Evolutionary conservation across 2,113 vertebrate genomes (phyloP).

Genomic region (Nycticorax nycticorax): DNA sequence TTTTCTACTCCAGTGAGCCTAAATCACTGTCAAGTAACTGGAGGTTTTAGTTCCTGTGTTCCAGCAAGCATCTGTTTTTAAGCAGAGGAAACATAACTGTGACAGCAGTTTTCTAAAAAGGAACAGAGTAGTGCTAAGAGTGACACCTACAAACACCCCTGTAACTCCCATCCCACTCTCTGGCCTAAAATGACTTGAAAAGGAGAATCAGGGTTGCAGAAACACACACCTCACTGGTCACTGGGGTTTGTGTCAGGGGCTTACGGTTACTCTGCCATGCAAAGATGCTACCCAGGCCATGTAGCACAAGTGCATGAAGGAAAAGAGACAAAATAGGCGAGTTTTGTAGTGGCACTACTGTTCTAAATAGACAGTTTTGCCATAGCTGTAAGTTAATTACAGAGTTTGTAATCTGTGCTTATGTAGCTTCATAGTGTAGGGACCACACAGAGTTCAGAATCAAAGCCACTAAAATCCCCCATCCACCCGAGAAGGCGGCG

Average conservation of each 20-base stretch:
- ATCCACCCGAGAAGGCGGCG: background rate
- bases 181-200: background rate
- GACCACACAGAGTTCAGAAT: background rate
- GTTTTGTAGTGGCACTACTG: background rate
- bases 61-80: background rate
- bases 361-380: background rate
- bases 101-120: background rate
- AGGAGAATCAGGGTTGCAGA: background rate
- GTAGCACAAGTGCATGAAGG: background rate
- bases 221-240: background rate
- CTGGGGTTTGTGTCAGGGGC: background rate
- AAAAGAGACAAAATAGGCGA: background rate
- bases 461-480: background rate
- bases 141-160: background rate
- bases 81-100: background rate
- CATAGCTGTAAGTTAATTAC: background rate
- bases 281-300: background rate
- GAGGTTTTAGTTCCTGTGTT: background rate
- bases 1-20: accelerated
- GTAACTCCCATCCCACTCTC: background rate
- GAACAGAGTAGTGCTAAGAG: background rate
- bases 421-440: accelerated
- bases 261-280: background rate
- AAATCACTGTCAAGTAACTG: background rate
- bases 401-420: background rate